Evolutionary conservation across 2,797 vertebrate genomes (phyloP).

Genomic region (Cuniculus paca): DNA sequence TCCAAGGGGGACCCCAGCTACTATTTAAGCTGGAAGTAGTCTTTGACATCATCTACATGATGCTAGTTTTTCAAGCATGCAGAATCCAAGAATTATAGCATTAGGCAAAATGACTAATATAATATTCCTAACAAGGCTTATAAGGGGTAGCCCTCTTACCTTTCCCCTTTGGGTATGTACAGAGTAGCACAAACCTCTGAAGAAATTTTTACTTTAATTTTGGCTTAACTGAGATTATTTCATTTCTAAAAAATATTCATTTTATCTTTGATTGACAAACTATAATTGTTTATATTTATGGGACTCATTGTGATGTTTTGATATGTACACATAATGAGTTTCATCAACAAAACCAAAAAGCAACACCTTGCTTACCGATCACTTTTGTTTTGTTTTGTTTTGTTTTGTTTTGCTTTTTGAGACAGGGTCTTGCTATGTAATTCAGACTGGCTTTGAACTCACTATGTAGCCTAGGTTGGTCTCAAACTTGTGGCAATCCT

Average conservation of each 20-base stretch:
- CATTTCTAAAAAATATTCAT: background rate
- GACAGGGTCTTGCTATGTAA: background rate
- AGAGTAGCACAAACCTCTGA: background rate
- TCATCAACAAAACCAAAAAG: background rate
- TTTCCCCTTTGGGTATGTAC: background rate
- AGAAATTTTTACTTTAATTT: background rate
- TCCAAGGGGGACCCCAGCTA: background rate
- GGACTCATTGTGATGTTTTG: background rate
- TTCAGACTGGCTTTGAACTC: no score
- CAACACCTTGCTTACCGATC: background rate
- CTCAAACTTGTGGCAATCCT: no score
- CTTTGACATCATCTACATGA: background rate
- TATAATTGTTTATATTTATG: background rate
- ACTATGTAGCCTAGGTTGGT: no score
- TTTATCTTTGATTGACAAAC: background rate
- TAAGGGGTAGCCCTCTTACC: background rate
- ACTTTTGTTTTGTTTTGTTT: background rate
- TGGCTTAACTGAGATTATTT: background rate
- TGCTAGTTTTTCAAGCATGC: background rate
- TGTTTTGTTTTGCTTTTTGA: no score
- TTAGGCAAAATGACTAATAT: background rate
- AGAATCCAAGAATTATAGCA: background rate
- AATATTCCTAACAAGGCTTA: background rate
- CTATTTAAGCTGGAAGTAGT: background rate
- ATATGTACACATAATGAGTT: background rate